Conservation (phyloP, 2,888 invertebrate species). For the Harpagoxenus sublaevis region DNA sequence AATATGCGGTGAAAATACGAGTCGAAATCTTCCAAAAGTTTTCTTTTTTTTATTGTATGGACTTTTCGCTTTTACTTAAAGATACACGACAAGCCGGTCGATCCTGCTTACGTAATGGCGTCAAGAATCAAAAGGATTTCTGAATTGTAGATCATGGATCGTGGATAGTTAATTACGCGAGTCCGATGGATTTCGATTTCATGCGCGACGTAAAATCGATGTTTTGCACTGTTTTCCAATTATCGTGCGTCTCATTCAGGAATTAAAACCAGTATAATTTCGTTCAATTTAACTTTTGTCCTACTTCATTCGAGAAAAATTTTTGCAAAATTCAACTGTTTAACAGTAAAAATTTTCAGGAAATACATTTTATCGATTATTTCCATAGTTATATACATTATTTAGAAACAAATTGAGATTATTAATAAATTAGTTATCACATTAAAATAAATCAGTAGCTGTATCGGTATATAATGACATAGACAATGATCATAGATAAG, state of each 20-base stretch:
- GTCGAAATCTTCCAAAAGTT: conserved; percentile 54
- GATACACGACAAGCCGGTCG: conserved; percentile 64
- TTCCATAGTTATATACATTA: neutral
- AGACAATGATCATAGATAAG: neutral
- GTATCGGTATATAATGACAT: neutral
- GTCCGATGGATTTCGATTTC: neutral
- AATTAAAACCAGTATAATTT: conserved; percentile 26
- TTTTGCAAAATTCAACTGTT: neutral
- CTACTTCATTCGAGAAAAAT: neutral
- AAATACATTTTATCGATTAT: neutral
- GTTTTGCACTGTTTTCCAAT: neutral
- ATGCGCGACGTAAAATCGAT: neutral
- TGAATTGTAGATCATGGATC: conserved; percentile 1
- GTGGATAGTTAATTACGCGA: conserved; percentile 7
- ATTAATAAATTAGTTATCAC: too few relatives aligned
- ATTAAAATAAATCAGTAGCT: neutral
- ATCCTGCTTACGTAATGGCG: conserved; percentile 60
- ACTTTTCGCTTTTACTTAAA: conserved; percentile 70
- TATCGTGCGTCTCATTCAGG: neutral
- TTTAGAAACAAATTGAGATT: neutral
- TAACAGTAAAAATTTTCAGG: neutral
- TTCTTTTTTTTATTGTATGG: conserved; percentile 69
- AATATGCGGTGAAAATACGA: conserved; percentile 37
- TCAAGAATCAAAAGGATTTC: conserved; percentile 55
- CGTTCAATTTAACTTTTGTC: neutral